Evolutionary conservation across 2,113 vertebrate genomes (phyloP).

Genomic region (Pollimyrus isidori): DNA sequence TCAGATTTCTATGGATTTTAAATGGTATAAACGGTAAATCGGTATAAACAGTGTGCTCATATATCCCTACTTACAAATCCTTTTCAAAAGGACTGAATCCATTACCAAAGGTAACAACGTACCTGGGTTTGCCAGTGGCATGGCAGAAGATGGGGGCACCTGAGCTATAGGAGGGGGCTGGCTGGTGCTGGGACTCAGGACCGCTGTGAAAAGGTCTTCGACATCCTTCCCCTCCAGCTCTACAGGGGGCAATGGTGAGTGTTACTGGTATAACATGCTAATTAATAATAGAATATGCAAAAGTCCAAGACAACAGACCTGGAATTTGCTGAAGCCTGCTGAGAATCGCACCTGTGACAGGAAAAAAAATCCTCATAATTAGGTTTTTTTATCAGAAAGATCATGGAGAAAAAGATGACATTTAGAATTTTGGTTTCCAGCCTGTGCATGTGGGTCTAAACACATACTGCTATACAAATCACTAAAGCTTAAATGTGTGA

Average conservation of each 20-base stretch:
- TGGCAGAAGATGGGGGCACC: slow-evolving; percentile 30
- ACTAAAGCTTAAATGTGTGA: neutral
- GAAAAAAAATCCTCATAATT: neutral
- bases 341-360: slow-evolving; percentile 80
- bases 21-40: neutral
- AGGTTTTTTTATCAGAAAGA: neutral
- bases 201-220: slow-evolving; percentile 94
- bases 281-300: neutral
- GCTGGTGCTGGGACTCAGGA: slow-evolving; percentile 72
- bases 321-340: slow-evolving; percentile 92
- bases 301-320: slow-evolving; percentile 59
- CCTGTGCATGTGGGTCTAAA: neutral
- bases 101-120: slow-evolving; percentile 10
- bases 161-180: slow-evolving; percentile 54
- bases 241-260: slow-evolving; percentile 34
- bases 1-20: neutral
- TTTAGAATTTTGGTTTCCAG: neutral
- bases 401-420: neutral
- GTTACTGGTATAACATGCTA: neutral
- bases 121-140: slow-evolving; percentile 65
- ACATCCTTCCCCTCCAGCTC: slow-evolving; percentile 94
- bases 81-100: neutral
- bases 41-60: neutral
- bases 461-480: neutral
- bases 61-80: neutral